Evolutionary conservation across 2,113 vertebrate species (phyloP), one percentile per base, ranked within the genome.

Genomic region (Meriones unguiculatus): DNA sequence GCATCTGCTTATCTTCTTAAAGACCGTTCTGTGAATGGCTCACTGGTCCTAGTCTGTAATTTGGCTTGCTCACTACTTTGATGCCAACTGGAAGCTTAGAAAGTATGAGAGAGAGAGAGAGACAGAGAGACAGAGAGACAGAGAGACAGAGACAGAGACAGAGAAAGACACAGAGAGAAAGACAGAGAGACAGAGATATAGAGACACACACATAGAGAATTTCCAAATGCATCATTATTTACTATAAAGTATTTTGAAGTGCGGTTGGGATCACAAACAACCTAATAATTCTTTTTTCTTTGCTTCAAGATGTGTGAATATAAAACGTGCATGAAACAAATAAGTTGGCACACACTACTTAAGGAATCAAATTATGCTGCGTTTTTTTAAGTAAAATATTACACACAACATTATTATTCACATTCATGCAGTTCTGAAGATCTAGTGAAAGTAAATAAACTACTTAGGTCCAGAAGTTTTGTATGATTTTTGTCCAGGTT

Each of bases 151-250:
- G 46, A 46, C 46, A 46, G 32, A 35, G 32, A 35, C 14, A 57
- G 57, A 57, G 57, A 57, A 14, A 57, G 57, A 57, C 14, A 57
- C 12, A 57, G 57, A 57, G 13, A 57, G 57, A 57, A 13, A 57
- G 54, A 57, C 57, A 57, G 57, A 57, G 13, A 57, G 57, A 57
- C 12, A 57, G 57, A 57, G 57, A 57, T 46, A 46, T 46, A 46
- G 46, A 46, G 46, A 46, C 46, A 46, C 5, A 46, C 46, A 46
- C 46, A 46, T 13, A 13, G 57, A 57, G 57, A 3, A 70, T 70
- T 32, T 97, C 84, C 28, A 28, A 88, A 97, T 98, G 97, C 97
- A 98, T 97, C 90, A 97, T 97, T 96, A 98, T 96, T 97, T 94
- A 70, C 64, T 97, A 97, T 75, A 94, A 89, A 95, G 52, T 87